Base-by-base conservation (phyloP, 2,113 vertebrate species). In the Dermatemys mawii region DNA sequence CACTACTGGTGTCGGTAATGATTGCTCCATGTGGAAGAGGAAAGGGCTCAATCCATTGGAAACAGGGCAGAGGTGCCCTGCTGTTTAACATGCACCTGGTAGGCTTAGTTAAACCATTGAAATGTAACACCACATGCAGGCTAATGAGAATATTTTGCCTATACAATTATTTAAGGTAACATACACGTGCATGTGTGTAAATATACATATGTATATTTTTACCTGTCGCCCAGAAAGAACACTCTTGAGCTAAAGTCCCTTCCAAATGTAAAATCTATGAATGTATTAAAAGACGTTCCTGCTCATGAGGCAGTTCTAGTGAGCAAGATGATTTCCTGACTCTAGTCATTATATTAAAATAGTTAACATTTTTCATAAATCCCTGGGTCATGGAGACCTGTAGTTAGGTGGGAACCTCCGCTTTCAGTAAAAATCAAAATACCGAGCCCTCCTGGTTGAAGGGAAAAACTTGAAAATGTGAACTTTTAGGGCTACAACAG, bases 401-500 rank as follows among this genome's bases (percentile, higher is more conserved):
- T 41, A 19, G 11, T 41, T 19, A 41, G 19, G 38, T 41, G 70
- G 22, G 38, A 73, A 41, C 38, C 60, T 13, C 38, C 22, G 44
- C 38, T 44, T 41, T 41, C 10, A 44, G 12, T 10, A 41, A 73
- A 73, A 73, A 73, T 41, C 12, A 41, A 41, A 73, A 41, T 83
- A 80, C 41, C 84, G 88, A 60, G n/a, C 24, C 7, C 55, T 81
- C 26, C 0, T 81, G 26, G 7, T 4, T 49, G 35, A 5, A 10
- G 22, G 55, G 54, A 4, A 51, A 55, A 60, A 2, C 0, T 55
- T 79, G 24, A 63, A 55, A 76, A 84, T 44, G 86, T 78, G 44
- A 79, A 44, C 17, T 12, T 41, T 78, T 32, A 49, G 78, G 92
- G 94, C 93, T 1, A 82, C 81, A 90, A 97, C 90, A 94, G 90